Conservation (phyloP, 2,113 vertebrate genomes). For the Pseudolaguvia tuberculata region DNA sequence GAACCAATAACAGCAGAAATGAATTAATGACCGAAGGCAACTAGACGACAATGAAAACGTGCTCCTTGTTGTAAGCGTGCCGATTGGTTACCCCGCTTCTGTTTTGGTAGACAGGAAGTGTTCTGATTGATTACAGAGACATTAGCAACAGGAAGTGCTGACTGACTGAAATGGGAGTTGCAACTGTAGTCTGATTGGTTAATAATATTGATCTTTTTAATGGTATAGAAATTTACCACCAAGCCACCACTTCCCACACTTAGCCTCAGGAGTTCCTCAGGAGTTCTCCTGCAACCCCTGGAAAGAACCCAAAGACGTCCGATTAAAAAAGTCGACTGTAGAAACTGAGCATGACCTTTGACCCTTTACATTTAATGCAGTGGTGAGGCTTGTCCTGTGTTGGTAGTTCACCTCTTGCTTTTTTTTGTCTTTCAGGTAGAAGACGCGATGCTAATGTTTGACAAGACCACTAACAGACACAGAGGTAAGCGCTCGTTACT, state of each 20-base stretch:
- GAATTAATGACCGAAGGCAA: no score
- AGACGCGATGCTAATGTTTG: constrained; percentile 98
- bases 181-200: background rate
- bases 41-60: background rate
- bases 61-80: background rate
- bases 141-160: background rate
- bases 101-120: no score
- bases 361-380: no score
- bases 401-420: constrained; percentile 18
- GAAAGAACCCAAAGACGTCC: no score
- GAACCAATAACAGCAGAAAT: background rate
- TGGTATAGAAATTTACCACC: no score
- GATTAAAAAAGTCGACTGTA: no score
- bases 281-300: no score
- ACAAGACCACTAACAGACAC: constrained; percentile 98
- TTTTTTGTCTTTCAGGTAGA: constrained; percentile 85
- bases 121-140: background rate
- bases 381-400: background rate
- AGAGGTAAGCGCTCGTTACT: constrained; percentile 80
- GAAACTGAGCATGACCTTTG: no score
- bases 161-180: background rate
- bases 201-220: no score
- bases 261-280: no score
- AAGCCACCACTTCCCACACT: no score
- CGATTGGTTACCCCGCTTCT: background rate